These are phyloP conservation scores for Cynopterus sphinx DNA, from an alignment of 2,797 vertebrate species.

Conservation along the genomic window DNA sequence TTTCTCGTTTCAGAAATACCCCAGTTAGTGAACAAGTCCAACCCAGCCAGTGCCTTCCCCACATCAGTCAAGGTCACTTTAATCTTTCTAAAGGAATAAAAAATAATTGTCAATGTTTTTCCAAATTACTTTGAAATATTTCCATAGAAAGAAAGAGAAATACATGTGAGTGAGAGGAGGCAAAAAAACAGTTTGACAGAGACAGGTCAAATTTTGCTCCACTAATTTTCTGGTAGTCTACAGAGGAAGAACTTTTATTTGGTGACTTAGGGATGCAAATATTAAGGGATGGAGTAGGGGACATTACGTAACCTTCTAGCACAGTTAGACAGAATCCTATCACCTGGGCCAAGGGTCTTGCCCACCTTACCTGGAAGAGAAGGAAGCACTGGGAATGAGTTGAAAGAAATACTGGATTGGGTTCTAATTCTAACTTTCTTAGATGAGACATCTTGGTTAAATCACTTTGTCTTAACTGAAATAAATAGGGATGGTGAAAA, in stretches of 20 bases:
- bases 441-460: neutral
- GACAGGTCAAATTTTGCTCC: neutral
- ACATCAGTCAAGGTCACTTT: neutral
- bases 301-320: neutral
- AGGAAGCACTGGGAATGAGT: neutral
- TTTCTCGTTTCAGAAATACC: neutral
- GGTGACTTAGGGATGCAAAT: neutral
- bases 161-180: neutral
- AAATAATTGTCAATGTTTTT: neutral
- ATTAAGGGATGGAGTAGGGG: neutral
- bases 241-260: neutral
- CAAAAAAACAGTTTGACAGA: slow-evolving; percentile 15
- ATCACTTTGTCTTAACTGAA: neutral
- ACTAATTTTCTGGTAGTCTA: neutral
- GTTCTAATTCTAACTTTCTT: neutral
- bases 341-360: neutral
- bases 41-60: neutral
- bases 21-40: neutral
- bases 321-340: neutral
- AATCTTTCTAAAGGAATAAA: slow-evolving; percentile 24
- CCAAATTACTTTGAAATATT: slow-evolving; percentile 29
- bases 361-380: neutral
- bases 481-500: neutral
- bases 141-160: slow-evolving; percentile 16
- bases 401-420: neutral